Evolutionary conservation across 2,888 invertebrate species (phyloP).

Genomic region (Toxonevra muliebris): DNA sequence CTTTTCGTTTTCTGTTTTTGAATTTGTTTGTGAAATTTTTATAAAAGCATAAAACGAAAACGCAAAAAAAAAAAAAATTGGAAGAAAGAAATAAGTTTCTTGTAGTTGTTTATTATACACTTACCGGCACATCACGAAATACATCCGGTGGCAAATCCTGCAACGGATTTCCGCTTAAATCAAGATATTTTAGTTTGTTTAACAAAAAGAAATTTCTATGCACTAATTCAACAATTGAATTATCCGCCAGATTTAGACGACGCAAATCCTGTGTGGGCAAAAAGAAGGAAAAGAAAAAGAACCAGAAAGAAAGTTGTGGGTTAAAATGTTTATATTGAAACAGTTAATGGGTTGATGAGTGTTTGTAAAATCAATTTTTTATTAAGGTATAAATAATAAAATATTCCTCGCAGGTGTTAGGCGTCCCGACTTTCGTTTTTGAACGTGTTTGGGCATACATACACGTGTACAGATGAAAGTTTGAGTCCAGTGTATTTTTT

Average conservation of each 20-base stretch:
- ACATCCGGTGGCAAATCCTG: constrained; percentile 80
- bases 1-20: background rate
- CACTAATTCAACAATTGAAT: constrained; percentile 74
- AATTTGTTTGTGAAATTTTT: background rate
- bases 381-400: too few species aligned
- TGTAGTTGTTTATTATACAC: constrained; percentile 42
- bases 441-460: too few species aligned
- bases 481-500: too few species aligned
- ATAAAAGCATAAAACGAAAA: background rate
- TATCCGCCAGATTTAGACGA: constrained; percentile 73
- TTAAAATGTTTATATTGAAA: constrained; percentile 45
- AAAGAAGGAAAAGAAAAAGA: constrained; percentile 17
- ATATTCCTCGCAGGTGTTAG: too few species aligned
- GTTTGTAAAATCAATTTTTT: too few species aligned
- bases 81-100: background rate
- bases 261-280: constrained; percentile 69
- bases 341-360: constrained; percentile 52
- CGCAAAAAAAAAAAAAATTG: background rate
- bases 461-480: too few species aligned
- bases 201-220: constrained; percentile 80
- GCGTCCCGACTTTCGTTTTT: too few species aligned
- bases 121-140: constrained; percentile 76
- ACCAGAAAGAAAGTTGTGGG: constrained; percentile 30
- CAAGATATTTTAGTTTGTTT: constrained; percentile 75
- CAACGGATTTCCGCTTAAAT: constrained; percentile 79